Percentiles rank a stretch among this genome's conserved stretches.
These are phyloP conservation scores for Sitta europaea DNA, from an alignment of 2,113 vertebrate species.

Conservation along the genomic window DNA sequence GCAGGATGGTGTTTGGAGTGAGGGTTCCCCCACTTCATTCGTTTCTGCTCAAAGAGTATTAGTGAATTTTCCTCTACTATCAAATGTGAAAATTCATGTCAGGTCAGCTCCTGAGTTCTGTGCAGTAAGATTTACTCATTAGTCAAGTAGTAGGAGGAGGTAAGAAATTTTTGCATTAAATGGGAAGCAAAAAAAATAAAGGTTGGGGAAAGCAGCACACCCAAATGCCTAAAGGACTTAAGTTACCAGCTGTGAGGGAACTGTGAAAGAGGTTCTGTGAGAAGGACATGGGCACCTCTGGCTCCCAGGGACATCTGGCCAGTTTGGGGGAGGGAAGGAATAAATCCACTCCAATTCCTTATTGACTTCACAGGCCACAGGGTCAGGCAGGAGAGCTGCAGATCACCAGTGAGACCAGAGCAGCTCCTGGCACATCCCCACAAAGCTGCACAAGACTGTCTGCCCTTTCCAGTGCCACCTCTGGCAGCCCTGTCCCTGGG, in stretches of 20 bases:
- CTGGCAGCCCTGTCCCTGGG: not conserved
- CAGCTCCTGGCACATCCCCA: not conserved
- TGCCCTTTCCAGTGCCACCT: not conserved
- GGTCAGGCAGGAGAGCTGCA: not conserved
- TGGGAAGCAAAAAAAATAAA: not conserved
- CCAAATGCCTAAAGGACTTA: not conserved
- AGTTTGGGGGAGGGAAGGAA: not conserved
- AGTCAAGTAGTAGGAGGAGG: not conserved
- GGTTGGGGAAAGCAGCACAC: not conserved
- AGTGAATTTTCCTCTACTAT: not conserved
- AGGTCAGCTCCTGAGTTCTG: not conserved
- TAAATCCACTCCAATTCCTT: not conserved
- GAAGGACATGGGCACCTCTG: not conserved
- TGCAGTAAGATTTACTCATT: not conserved
- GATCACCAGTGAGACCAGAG: not conserved
- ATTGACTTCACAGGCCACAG: not conserved
- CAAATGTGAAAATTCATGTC: not conserved
- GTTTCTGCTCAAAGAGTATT: not conserved
- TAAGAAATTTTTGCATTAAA: not conserved
- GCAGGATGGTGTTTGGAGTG: not conserved
- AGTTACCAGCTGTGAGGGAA: not conserved
- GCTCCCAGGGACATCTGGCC: not conserved
- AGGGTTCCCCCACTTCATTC: not conserved
- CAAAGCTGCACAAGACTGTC: not conserved
- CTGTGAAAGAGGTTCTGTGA: not conserved